A percentile compares a stretch with the other conserved stretches of the same genome.
Evolutionary conservation across 2,113 vertebrate genomes (phyloP).

Genomic region (Clupea harengus): DNA sequence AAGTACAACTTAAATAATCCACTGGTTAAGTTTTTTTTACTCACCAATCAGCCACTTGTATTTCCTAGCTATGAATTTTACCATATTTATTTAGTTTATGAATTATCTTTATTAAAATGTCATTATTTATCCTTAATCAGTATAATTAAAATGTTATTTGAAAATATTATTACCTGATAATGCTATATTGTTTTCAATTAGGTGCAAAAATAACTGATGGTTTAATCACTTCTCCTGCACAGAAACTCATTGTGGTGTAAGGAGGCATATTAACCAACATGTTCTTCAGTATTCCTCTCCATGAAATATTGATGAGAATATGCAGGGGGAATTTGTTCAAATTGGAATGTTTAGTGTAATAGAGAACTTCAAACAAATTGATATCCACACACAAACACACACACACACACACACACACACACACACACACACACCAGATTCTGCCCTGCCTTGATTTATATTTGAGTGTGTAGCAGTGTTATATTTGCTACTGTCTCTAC

Average conservation of each 20-base stretch:
- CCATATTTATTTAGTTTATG: not conserved
- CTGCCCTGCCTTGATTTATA: not conserved
- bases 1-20: no score
- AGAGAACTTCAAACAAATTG: no score
- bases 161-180: not conserved
- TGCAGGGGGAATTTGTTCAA: no score
- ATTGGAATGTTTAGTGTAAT: no score
- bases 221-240: no score
- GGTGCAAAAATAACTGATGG: no score
- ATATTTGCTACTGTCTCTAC: no score
- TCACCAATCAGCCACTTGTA: no score
- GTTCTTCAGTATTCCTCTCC: not conserved
- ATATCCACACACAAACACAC: not conserved
- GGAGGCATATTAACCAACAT: not conserved
- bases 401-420: not conserved
- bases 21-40: no score
- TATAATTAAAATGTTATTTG: not conserved
- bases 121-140: not conserved
- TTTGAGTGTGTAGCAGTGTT: not conserved
- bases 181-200: no score
- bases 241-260: not conserved
- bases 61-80: not conserved
- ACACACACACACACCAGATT: not conserved
- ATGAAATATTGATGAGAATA: no score
- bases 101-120: not conserved